Evolutionary conservation across 2,888 invertebrate species (phyloP).

Genomic region (Aporophyla lueneburgensis): DNA sequence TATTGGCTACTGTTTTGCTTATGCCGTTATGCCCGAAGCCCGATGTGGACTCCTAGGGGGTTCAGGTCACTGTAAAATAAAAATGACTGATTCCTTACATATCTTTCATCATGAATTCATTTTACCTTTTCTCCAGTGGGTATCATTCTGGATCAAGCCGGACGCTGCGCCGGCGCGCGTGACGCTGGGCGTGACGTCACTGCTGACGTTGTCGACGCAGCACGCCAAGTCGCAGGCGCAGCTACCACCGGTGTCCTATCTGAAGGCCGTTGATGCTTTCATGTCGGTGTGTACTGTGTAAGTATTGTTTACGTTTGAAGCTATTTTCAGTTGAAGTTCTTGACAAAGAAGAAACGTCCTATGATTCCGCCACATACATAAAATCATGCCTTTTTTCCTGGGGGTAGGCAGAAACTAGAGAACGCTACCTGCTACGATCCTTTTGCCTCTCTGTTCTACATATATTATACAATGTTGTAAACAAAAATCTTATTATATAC

Average conservation of each 20-base stretch:
- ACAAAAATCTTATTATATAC: too few species aligned
- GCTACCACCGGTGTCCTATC: slow-evolving; percentile 97
- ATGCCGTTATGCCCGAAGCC: neutral
- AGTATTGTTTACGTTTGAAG: slow-evolving; percentile 74
- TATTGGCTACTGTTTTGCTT: too few species aligned
- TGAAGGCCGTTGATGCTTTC: slow-evolving; percentile 97
- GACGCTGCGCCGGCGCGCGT: slow-evolving; percentile 98
- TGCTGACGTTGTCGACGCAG: slow-evolving; percentile 97
- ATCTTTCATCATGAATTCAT: neutral
- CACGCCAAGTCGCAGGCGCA: slow-evolving; percentile 98
- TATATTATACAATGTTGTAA: too few species aligned
- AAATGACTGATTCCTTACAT: neutral
- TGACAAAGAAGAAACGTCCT: too few species aligned
- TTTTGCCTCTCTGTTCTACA: too few species aligned
- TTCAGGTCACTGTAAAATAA: too few species aligned
- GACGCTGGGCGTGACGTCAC: slow-evolving; percentile 97
- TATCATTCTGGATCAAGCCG: slow-evolving; percentile 98
- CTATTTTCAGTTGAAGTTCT: neutral
- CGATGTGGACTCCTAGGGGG: neutral
- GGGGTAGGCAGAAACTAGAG: too few species aligned
- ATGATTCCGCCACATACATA: too few species aligned
- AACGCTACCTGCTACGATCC: too few species aligned
- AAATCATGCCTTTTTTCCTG: too few species aligned
- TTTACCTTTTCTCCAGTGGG: slow-evolving; percentile 92
- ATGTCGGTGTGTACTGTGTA: slow-evolving; percentile 98